Evolutionary conservation across 2,113 vertebrate genomes (phyloP), one percentile per base, ranked within the genome.

Genomic region (Copsychus sechellarum): DNA sequence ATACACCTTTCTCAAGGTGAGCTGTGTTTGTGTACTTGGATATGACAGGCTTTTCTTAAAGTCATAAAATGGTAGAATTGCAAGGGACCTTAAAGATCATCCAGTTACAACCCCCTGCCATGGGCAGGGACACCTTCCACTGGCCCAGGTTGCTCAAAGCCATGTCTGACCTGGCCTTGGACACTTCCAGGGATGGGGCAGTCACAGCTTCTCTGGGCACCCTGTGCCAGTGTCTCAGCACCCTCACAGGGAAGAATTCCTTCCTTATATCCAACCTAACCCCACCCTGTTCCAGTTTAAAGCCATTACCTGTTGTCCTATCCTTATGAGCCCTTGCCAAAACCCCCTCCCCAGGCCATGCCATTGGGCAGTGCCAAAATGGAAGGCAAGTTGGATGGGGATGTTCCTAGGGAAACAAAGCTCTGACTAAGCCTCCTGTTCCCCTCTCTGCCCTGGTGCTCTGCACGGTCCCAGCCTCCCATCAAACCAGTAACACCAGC

Each of bases 21-120:
- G 8, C 5, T 57, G 19, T 62, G n/a, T n/a, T 2, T 34, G 47
- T 57, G 28, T 48, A 8, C 79, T 92, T 62, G 70, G 81, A 42
- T 19, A 47, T 11, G 13, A 50, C 8, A 50, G 40, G 22, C 26
- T 87, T 89, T 87, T 80, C 80, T 70, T 24, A 57, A 91, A 54
- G 21, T 14, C 5, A 15, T 14, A 66, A 90, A 61, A 61, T 7
- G 0, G 0, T 19, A 23, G 14, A 48, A 80, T 80, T 66, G 3
- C 38, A 66, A 33, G 22, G 10, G 14, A 20, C 5, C 6, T 42
- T 54, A 14, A 36, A 61, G 6, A 4, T 36, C 18, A 36, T 21
- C 14, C 25, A 1, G 11, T 40, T 12, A 21, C 17, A 25, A 2
- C 4, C 20, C 50, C 21, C 21, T 51, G 60, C 34, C 53, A 11